Percentiles rank a stretch among this genome's conserved stretches.
These are phyloP conservation scores for Tachina grossa DNA, from an alignment of 2,888 invertebrate genomes.

Conservation along the genomic window DNA sequence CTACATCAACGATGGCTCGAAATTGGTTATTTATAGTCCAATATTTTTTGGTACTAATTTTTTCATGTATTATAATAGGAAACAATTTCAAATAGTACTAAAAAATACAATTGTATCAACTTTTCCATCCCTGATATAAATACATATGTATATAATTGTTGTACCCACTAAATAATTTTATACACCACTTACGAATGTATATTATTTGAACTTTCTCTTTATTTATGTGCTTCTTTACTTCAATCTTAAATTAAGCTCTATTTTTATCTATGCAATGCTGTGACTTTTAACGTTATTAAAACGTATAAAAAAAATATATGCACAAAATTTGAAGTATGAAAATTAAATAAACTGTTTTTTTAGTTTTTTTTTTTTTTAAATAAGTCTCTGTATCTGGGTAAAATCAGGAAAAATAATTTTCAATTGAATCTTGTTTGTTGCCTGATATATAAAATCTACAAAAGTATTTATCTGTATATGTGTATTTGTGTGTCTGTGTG, in stretches of 20 bases:
- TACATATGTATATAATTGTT: too few relatives aligned
- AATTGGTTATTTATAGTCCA: too few relatives aligned
- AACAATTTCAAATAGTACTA: too few relatives aligned
- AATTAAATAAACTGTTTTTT: neutral
- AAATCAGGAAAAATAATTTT: neutral
- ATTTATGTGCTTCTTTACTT: neutral
- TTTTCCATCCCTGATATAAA: too few relatives aligned
- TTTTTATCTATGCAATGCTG: slow-evolving; percentile 29
- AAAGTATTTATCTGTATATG: neutral
- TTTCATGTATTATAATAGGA: too few relatives aligned
- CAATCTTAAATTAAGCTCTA: slow-evolving; percentile 4
- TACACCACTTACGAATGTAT: too few relatives aligned
- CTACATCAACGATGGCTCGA: too few relatives aligned
- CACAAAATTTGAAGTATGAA: neutral
- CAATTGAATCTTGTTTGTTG: slow-evolving; percentile 12
- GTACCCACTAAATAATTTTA: too few relatives aligned
- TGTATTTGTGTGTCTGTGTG: neutral
- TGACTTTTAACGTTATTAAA: slow-evolving; percentile 68
- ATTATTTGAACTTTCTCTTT: neutral
- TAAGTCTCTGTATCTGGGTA: too few relatives aligned
- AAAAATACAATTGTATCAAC: too few relatives aligned
- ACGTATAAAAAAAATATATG: neutral
- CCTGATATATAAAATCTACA: neutral
- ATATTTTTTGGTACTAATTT: too few relatives aligned
- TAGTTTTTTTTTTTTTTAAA: too few relatives aligned